Base-by-base conservation (phyloP, 1,140 invertebrate species). In the Alviniconcha marisindica region DNA sequence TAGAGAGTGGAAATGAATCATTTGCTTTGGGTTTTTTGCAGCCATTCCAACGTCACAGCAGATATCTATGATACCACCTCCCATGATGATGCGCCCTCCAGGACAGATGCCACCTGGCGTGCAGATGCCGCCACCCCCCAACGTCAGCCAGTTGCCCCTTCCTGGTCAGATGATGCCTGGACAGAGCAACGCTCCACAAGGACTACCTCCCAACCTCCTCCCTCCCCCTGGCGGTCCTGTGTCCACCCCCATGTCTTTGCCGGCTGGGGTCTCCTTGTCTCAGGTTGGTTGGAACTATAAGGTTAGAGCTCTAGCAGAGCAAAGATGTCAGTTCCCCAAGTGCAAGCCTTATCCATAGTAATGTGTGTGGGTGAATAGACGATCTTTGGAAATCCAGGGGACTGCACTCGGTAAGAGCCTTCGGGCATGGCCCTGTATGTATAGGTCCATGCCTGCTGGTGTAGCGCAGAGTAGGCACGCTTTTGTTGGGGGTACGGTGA, bases 41-140 rank as follows among this genome's bases (percentile, higher is more conserved):
- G 78, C 31, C 60, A 69, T 80, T 40, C 78, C 78, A 33, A 83
- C 91, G 21, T 89, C 91, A 31, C 92, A 92, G 38, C 87, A 84
- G 71, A 74, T 86, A 82, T 77, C 82, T 7, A 82, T 85, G 33
- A 85, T 89, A 83, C 83, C 87, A 77, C 85, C 86, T 36, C 90
- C 82, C 69, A 90, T 93, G 92, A 93, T 92, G 86, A 88, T 91
- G n/a, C 83, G 78, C n/a, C 81, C 81, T 2, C 83, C 86, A 90
- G 89, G 89, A 81, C 14, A 21, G 10, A 86, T 94, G 89, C 90
- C 77, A 89, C 91, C 71, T 94, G 48, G 69, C 36, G 40, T 36
- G 28, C 83, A 77, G 56, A 77, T 80, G 33, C 80, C 83, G 33
- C 80, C 83, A 80, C 77, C 83, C 33, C 21, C n/a, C 33, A 42